These are phyloP conservation scores for Beris chalybata DNA, from an alignment of 2,888 invertebrate genomes.

Conservation along the genomic window DNA sequence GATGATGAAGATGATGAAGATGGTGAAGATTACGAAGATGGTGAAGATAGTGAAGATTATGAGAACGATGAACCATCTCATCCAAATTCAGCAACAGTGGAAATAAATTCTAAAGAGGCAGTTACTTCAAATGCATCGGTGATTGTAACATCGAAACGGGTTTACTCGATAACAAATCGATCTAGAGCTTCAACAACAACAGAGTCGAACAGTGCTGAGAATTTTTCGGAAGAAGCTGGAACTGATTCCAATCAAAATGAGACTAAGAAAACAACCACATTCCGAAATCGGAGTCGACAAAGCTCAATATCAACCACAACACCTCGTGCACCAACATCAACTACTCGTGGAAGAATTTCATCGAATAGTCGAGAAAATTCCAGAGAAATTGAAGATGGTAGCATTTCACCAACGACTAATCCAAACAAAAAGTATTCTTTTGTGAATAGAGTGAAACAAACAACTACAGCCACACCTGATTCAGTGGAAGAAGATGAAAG, in stretches of 20 bases:
- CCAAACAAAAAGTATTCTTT: not conserved
- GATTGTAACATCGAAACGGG: not conserved
- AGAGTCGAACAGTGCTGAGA: not conserved
- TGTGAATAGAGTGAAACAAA: slow-evolving; percentile 4
- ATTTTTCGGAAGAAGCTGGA: not conserved
- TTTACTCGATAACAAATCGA: slow-evolving; percentile 2
- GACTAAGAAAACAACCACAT: too few relatives aligned
- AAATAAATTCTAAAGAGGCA: too few relatives aligned
- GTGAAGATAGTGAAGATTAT: too few relatives aligned
- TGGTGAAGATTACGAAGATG: too few relatives aligned
- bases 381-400: not conserved
- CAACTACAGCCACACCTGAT: not conserved
- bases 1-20: too few relatives aligned
- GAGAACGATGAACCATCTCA: too few relatives aligned
- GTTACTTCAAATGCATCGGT: too few relatives aligned
- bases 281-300: too few relatives aligned
- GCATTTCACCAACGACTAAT: not conserved
- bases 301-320: too few relatives aligned
- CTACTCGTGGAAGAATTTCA: not conserved
- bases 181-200: slow-evolving; percentile 1
- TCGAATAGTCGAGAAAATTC: not conserved
- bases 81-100: too few relatives aligned
- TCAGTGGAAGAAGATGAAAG: not conserved
- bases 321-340: too few relatives aligned
- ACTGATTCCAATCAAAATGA: too few relatives aligned